Base-by-base conservation (phyloP, 2,797 vertebrate genomes). In the Eulemur rubriventer region DNA sequence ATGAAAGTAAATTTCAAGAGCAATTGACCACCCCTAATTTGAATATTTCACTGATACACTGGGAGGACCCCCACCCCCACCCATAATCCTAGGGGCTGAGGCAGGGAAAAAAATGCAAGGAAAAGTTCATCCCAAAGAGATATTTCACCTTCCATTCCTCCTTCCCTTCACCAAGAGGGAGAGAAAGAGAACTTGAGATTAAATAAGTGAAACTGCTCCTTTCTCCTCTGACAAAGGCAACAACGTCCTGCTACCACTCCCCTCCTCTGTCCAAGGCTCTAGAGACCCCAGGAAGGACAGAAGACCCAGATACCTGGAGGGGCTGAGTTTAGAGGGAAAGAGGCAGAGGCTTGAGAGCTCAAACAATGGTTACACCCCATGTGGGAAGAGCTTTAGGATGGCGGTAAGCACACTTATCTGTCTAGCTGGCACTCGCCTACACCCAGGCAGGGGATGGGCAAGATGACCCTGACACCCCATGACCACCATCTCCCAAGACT, bases 1-100 rank as follows among this genome's bases (percentile, higher is more conserved):
- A 97, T 50, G 89, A 96, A 97, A 98, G 98, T 98, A 98, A 98
- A 98, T 98, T 98, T 97, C 96, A 98, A 97, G 96, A 98, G 98
- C 97, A 98, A 97, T 96, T 98, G 97, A 96, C 96, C 88, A 98
- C 94, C 97, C 85, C 96, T 97, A 93, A 96, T 98, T 88, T 98
- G 95, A 98, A 98, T 97, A 98, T 97, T 97, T 83, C 12, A 43
- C 96, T 93, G 97, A 90, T 96, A 89, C 57, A 89, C 96, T 26
- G 89, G 91, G 83, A 94, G 50, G 96, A 91, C 46, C 75, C 79
- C 13, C 33, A 48, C 65, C 84, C 55, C 79, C 28, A 61, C 63
- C 70, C 78, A 38, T 1, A 86, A 50, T 35, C 61, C 97, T 96
- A 97, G 69, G 57, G 95, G 67, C 91, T 83, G 35, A 96, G 94